phyloP scores from a whole-genome alignment of 2,797 vertebrate species.

The Phyllotis vaccarum region DNA sequence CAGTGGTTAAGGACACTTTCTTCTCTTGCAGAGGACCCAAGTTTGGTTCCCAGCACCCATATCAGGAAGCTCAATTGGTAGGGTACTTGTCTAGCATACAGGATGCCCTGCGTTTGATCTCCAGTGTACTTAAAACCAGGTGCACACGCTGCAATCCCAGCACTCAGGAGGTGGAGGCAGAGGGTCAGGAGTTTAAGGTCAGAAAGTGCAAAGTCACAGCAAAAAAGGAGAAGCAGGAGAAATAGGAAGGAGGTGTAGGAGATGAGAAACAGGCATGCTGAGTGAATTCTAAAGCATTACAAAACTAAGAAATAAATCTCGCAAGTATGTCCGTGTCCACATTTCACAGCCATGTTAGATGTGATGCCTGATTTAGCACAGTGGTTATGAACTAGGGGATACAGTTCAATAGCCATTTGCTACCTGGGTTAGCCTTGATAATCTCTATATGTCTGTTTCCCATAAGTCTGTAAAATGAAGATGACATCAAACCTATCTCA shows the following conservation, averaged over 20 bases:
- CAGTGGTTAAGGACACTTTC: too few relatives aligned
- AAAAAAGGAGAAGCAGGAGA: neutral
- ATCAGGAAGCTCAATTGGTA: too few relatives aligned
- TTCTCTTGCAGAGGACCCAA: too few relatives aligned
- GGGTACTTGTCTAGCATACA: too few relatives aligned
- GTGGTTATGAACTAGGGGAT: neutral
- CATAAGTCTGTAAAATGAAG: neutral
- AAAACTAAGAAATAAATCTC: neutral
- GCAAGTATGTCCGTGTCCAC: slow-evolving; percentile 1
- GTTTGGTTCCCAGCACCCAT: too few relatives aligned
- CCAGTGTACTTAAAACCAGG: too few relatives aligned
- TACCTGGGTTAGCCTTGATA: neutral
- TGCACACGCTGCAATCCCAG: neutral
- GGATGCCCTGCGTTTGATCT: neutral
- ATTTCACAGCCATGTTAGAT: neutral
- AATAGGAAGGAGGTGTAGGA: neutral
- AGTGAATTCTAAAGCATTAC: neutral
- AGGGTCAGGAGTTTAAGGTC: neutral
- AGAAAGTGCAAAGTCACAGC: neutral
- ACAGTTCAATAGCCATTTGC: neutral
- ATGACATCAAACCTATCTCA: neutral
- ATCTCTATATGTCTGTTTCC: neutral
- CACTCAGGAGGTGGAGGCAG: too few relatives aligned
- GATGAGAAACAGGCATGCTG: slow-evolving; percentile 11
- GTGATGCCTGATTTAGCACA: neutral